A percentile compares a stretch with the other conserved stretches of the same genome.
These are phyloP conservation scores for Amblyteles armatorius DNA, from an alignment of 2,888 invertebrate genomes.

Conservation along the genomic window DNA sequence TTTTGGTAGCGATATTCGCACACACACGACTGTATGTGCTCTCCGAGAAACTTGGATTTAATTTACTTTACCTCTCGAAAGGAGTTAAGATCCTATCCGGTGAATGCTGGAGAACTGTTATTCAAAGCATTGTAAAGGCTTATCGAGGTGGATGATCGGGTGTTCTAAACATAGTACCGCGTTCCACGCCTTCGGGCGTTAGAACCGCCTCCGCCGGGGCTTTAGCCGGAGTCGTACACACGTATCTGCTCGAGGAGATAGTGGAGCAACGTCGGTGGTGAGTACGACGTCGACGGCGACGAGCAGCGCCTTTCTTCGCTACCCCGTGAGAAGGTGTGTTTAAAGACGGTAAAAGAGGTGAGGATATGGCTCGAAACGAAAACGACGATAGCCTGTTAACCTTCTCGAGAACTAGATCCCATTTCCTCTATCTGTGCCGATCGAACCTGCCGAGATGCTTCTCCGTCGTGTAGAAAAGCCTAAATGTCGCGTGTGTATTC, in stretches of 20 bases:
- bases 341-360: constrained; percentile 30
- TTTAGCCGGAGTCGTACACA: constrained; percentile 38
- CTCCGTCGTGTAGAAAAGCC: not conserved
- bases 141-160: constrained; percentile 81
- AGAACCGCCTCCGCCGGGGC: constrained; percentile 18
- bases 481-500: not conserved
- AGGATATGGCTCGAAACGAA: constrained; percentile 3
- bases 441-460: not conserved
- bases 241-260: constrained; percentile 38
- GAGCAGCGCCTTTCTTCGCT: constrained; percentile 24
- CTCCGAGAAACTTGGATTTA: constrained; percentile 75
- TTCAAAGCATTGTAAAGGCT: constrained; percentile 81
- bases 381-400: constrained; percentile 14
- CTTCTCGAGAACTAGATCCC: constrained; percentile 15
- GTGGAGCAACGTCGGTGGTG: constrained; percentile 49
- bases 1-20: constrained; percentile 2
- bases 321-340: constrained; percentile 24
- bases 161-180: constrained; percentile 75
- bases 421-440: not conserved
- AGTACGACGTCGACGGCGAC: constrained; percentile 53
- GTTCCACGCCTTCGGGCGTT: constrained; percentile 44
- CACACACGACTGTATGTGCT: constrained; percentile 1
- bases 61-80: constrained; percentile 80
- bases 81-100: constrained; percentile 81
- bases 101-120: constrained; percentile 78